Evolutionary conservation across 2,797 vertebrate genomes (phyloP), one percentile per base, ranked within the genome.

Genomic region (Chaetodon trifasciatus): DNA sequence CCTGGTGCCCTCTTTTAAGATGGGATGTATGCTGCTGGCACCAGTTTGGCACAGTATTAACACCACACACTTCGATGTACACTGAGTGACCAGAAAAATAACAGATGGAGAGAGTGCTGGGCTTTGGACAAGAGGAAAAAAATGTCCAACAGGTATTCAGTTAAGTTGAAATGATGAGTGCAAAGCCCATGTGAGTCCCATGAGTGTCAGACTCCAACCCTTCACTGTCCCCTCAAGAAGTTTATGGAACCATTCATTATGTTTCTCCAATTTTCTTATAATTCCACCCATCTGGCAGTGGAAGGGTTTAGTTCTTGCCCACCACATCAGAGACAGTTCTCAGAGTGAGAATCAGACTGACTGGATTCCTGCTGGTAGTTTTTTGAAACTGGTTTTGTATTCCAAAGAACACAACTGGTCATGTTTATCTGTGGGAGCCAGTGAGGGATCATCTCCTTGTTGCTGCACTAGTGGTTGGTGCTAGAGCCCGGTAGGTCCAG

Each of bases 1-100:
- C 80, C 79, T 57, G 24, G 16, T 76, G 76, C 42, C 46, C 73
- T 86, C 39, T 8, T 86, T 70, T 66, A 57, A 61, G 62, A 44
- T 62, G 32, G 50, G 47, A 79, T 78, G 60, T 79, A 67, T 15
- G 68, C 37, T 17, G 7, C 39, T 73, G 62, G 12, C 50, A 28
- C 28, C 19, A 1, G 40, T 72, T n/a, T 67, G 42, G 52, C 74
- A 19, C 8, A 32, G 58, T 24, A 72, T 61, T 68, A 80, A 78
- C 3, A n/a, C 52, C 3, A 9, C 16, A 50, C 39, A 75, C 68
- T 79, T 81, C 58, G 35, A 84, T 74, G 58, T 75, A 35, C 52
- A 42, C 37, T 13, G 19, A 56, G 11, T n/a, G 28, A 57, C 21
- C 19, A 42, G 32, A 53, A 32, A 53, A 64, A 58, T 24, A 17